These are phyloP conservation scores for Atopsyche davidsoni DNA, from an alignment of 1,140 invertebrate genomes.

Conservation along the genomic window DNA sequence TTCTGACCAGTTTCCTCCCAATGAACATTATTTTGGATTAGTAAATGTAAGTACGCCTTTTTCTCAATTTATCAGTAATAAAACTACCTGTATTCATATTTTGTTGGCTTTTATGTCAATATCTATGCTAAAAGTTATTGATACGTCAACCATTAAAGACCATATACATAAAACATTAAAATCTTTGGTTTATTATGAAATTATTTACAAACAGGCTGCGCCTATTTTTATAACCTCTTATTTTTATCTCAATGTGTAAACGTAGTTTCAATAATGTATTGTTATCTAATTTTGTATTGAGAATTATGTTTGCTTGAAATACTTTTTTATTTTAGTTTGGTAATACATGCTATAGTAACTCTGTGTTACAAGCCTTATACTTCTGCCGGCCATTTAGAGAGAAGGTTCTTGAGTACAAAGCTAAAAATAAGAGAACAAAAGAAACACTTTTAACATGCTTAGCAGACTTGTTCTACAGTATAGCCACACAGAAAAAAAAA, in stretches of 20 bases:
- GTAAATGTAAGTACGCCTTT: conserved; percentile 78
- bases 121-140: no score
- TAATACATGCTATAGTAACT: conserved; percentile 99
- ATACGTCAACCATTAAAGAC: no score
- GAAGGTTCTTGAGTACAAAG: conserved; percentile 97
- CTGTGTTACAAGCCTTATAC: conserved; percentile 97
- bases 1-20: conserved; percentile 92
- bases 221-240: no score
- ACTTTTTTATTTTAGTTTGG: conserved; percentile 79
- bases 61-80: no score
- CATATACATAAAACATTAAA: no score
- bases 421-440: conserved; percentile 94
- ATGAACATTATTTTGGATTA: conserved; percentile 98
- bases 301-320: conserved; percentile 11
- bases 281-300: background rate
- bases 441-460: conserved; percentile 96
- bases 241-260: no score
- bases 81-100: no score
- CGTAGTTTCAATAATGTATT: no score
- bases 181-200: no score
- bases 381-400: conserved; percentile 99
- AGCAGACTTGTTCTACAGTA: conserved; percentile 97
- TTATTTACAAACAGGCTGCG: background rate
- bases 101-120: no score
- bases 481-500: conserved; percentile 99